Percentiles rank a stretch among this genome's conserved stretches.
These are phyloP conservation scores for Hermodice carunculata DNA, from an alignment of 2,888 invertebrate species.

Conservation along the genomic window DNA sequence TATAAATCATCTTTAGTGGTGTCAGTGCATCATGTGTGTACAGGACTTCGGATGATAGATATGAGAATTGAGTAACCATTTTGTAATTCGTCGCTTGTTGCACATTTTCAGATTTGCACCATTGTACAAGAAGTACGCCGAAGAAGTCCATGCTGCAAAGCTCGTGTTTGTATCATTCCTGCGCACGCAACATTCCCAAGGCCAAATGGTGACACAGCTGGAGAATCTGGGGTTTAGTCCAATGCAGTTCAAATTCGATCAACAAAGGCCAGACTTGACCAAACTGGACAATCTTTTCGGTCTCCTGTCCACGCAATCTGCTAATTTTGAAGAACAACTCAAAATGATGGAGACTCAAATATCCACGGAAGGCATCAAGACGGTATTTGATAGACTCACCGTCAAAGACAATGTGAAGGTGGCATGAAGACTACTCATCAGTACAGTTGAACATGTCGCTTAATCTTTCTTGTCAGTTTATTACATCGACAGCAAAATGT, in stretches of 20 bases:
- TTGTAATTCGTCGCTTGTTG: background rate
- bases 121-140: conserved; percentile 62
- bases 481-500: no score
- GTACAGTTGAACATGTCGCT: no score
- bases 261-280: conserved; percentile 63
- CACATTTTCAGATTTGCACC: conserved; percentile 52
- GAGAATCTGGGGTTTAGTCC: conserved; percentile 41
- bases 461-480: no score
- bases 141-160: conserved; percentile 65
- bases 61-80: background rate
- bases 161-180: conserved; percentile 69
- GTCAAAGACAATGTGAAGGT: no score
- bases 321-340: conserved; percentile 46
- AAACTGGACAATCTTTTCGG: conserved; percentile 68
- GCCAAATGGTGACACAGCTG: conserved; percentile 61
- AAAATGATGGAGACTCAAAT: conserved; percentile 43
- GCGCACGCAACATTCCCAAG: conserved; percentile 54
- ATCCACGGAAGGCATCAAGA: background rate
- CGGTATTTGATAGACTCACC: background rate
- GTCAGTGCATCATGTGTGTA: no score
- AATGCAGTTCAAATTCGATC: conserved; percentile 61
- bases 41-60: no score
- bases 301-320: conserved; percentile 57
- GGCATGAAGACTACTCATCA: no score
- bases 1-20: no score